Conservation (phyloP, 1,140 invertebrate species). For the Ips nitidus region DNA sequence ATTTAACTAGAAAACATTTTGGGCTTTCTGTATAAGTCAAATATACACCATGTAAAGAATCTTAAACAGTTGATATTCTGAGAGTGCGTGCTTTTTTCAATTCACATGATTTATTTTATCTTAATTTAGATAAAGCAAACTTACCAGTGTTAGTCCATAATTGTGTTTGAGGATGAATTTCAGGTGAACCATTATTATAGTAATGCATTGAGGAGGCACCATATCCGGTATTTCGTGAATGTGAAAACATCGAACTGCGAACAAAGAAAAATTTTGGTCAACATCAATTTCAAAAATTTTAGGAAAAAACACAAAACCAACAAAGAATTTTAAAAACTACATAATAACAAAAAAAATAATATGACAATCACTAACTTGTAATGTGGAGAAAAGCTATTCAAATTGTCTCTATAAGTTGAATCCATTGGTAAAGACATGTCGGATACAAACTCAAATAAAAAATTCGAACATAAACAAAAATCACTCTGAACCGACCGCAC, state of each 20-base stretch:
- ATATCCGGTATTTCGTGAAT: constrained; percentile 41
- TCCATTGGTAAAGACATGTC: constrained; percentile 13
- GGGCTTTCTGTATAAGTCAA: no score
- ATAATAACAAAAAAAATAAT: constrained; percentile 20
- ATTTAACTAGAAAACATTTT: no score
- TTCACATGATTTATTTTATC: no score
- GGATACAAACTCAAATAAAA: neutral
- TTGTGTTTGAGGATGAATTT: constrained; percentile 37
- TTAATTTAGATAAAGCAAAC: neutral
- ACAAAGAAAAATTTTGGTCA: constrained; percentile 34
- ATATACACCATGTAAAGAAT: no score
- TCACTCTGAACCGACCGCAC: no score
- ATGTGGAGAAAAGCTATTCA: constrained; percentile 39
- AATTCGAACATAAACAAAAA: no score
- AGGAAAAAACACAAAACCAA: neutral
- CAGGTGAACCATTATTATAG: constrained; percentile 45
- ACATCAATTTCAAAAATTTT: neutral
- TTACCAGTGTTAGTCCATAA: constrained; percentile 50
- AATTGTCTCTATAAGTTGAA: constrained; percentile 30
- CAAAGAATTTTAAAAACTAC: constrained; percentile 4
- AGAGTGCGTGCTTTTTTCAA: no score
- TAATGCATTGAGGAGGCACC: constrained; percentile 45
- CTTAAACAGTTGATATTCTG: no score
- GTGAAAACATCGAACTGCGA: constrained; percentile 44
- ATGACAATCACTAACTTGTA: constrained; percentile 42